Conservation (phyloP, 2,888 invertebrate species). For the Automeris io region DNA sequence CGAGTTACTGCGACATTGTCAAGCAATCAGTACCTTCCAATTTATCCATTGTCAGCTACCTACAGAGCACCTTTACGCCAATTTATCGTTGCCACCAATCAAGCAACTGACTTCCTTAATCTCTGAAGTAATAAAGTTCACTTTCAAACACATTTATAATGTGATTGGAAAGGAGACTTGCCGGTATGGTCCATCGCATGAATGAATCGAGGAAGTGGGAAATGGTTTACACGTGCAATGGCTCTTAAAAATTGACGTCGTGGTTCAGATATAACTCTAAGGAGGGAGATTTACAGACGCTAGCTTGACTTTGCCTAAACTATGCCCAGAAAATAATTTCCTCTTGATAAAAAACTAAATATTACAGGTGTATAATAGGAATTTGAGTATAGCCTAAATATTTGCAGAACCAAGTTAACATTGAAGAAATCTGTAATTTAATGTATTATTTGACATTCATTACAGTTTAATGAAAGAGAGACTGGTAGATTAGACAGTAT, state of each 20-base stretch:
- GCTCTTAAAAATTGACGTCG: not conserved
- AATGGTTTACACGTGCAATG: not conserved
- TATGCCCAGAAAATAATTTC: too few species aligned
- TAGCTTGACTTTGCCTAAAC: too few species aligned
- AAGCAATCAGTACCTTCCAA: constrained; percentile 27
- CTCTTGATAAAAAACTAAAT: too few species aligned
- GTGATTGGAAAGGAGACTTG: not conserved
- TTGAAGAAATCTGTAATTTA: too few species aligned
- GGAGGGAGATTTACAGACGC: too few species aligned
- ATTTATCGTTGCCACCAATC: not conserved
- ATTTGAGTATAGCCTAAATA: too few species aligned
- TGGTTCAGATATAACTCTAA: not conserved
- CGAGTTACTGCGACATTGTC: constrained; percentile 24
- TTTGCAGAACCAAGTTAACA: too few species aligned
- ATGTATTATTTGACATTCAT: too few species aligned
- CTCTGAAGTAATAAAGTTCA: not conserved
- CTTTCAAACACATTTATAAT: not conserved
- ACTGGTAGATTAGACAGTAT: too few species aligned
- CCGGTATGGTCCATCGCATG: constrained; percentile 4
- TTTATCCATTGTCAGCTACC: constrained; percentile 27
- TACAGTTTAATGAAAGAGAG: too few species aligned
- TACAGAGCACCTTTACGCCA: constrained; percentile 17
- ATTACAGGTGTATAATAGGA: too few species aligned
- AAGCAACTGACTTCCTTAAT: not conserved
- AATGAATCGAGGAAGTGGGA: constrained; percentile 10